Conservation (phyloP, 2,113 vertebrate genomes). For the Sinocyclocheilus rhinocerous region DNA sequence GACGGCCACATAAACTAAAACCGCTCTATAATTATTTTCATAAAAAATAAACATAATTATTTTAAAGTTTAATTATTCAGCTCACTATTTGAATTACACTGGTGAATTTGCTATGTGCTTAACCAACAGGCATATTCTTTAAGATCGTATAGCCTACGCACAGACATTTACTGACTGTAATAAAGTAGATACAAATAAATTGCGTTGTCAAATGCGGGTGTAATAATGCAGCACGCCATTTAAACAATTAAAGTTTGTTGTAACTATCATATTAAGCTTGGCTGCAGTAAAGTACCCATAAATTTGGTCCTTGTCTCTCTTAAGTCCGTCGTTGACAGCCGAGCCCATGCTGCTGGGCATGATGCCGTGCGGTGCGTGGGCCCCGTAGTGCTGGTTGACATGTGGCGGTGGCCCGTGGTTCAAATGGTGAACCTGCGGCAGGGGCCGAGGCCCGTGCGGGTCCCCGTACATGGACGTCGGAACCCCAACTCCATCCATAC, state of each 20-base stretch:
- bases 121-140: not conserved
- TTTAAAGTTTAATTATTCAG: not conserved
- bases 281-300: slow-evolving; percentile 80
- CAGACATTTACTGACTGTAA: not conserved
- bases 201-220: not conserved
- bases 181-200: not conserved
- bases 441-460: slow-evolving; percentile 89
- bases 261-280: not conserved
- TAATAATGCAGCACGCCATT: not conserved
- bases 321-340: slow-evolving; percentile 90
- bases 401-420: slow-evolving; percentile 93
- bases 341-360: slow-evolving; percentile 92
- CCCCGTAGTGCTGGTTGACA: slow-evolving; percentile 91
- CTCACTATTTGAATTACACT: not conserved
- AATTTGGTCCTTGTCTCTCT: slow-evolving; percentile 96
- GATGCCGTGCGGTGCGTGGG: slow-evolving; percentile 90
- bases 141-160: not conserved
- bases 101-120: not conserved
- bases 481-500: slow-evolving; percentile 93
- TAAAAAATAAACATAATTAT: not conserved
- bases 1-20: not conserved
- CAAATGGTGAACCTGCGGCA: slow-evolving; percentile 92
- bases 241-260: not conserved
- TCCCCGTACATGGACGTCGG: slow-evolving; percentile 94
- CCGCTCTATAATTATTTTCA: not conserved